Conservation (phyloP, 2,797 vertebrate species). For the Pseudochirops corinnae region DNA sequence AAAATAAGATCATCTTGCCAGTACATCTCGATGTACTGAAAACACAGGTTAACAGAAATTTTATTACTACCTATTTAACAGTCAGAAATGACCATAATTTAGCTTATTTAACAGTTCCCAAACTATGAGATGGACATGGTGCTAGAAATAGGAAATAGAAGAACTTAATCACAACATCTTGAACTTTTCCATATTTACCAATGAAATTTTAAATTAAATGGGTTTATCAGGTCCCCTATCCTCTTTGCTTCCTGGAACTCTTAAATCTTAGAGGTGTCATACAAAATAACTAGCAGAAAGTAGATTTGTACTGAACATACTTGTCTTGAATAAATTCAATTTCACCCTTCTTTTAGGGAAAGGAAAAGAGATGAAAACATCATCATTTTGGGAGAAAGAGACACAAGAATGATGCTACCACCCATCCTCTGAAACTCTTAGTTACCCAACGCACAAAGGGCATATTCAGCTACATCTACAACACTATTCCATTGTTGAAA, state of each 20-base stretch:
- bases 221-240: slow-evolving; percentile 16
- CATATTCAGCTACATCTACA: slow-evolving; percentile 57
- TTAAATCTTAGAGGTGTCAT: slow-evolving; percentile 69
- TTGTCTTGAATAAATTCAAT: slow-evolving; percentile 78
- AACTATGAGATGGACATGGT: slow-evolving; percentile 23
- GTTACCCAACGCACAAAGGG: slow-evolving; percentile 43
- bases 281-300: slow-evolving; percentile 65
- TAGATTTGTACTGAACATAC: slow-evolving; percentile 55
- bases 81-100: slow-evolving; percentile 15
- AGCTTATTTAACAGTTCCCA: slow-evolving; percentile 41
- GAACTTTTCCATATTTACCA: slow-evolving; percentile 37
- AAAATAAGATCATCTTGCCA: slow-evolving; percentile 27
- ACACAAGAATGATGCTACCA: slow-evolving; percentile 70
- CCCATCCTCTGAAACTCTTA: slow-evolving; percentile 72
- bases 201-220: slow-evolving; percentile 18
- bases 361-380: slow-evolving; percentile 18
- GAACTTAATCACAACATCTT: not conserved
- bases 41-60: slow-evolving; percentile 50
- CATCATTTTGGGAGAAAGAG: slow-evolving; percentile 67
- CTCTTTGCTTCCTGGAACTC: slow-evolving; percentile 55
- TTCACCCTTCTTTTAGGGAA: slow-evolving; percentile 32
- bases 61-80: slow-evolving; percentile 24
- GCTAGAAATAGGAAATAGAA: slow-evolving; percentile 32
- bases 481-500: slow-evolving; percentile 31
- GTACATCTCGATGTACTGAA: not conserved